phyloP scores from a whole-genome alignment of 2,888 invertebrate genomes.

The Platynereis dumerilii region DNA sequence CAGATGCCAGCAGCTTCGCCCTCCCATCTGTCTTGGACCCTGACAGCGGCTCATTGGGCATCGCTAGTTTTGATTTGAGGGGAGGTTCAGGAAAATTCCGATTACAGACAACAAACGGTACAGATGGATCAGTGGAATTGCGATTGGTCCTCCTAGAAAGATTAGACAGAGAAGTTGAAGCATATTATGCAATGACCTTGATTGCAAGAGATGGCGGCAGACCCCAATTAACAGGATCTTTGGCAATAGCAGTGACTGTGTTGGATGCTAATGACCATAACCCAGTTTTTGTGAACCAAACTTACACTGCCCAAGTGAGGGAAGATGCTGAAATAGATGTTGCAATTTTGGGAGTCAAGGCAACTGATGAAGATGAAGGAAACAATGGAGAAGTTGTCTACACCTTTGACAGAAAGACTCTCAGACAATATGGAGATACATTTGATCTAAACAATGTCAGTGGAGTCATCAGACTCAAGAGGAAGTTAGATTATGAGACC shows the following conservation, averaged over 20 bases:
- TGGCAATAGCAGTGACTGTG: constrained; percentile 13
- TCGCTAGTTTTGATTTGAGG: constrained; percentile 18
- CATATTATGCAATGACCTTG: constrained; percentile 10
- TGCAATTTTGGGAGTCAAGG: constrained; percentile 13
- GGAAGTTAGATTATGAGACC: constrained; percentile 13
- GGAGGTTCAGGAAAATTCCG: constrained; percentile 3
- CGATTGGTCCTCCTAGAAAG: constrained; percentile 6
- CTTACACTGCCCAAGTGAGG: constrained; percentile 10
- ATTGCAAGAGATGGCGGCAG: constrained; percentile 18
- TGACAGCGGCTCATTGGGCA: constrained; percentile 35
- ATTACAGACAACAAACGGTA: constrained; percentile 1
- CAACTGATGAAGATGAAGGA: constrained; percentile 13
- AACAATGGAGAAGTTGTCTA: constrained; percentile 16
- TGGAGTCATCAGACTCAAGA: constrained; percentile 14
- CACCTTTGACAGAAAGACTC: constrained; percentile 10
- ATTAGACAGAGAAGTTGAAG: constrained; percentile 16
- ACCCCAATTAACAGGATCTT: constrained; percentile 10
- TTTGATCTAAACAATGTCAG: constrained; percentile 18
- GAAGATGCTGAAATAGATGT: constrained; percentile 14
- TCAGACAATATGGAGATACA: constrained; percentile 1
- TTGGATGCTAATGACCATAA: constrained; percentile 21
- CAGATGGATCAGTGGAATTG: constrained; percentile 13
- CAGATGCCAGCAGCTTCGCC: constrained; percentile 25
- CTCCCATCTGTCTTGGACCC: constrained; percentile 37
- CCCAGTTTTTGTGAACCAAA: constrained; percentile 9